Evolutionary conservation across 2,888 invertebrate genomes (phyloP).

Genomic region (Bugula neritina): DNA sequence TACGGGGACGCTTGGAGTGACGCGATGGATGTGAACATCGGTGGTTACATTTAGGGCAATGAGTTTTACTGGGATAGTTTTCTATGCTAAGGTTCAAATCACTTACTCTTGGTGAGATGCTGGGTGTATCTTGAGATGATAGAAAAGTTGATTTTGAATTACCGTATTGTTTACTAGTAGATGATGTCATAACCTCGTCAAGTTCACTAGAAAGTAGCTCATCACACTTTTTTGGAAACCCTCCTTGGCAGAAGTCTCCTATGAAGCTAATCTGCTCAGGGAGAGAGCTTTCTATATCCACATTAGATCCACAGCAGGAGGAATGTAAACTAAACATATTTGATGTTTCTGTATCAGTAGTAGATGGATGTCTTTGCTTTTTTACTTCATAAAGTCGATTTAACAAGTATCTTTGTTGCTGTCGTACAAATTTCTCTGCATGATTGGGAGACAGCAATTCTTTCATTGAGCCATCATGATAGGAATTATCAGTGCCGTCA

Average conservation of each 20-base stretch:
- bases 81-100: background rate
- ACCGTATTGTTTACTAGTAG: background rate
- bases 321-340: background rate
- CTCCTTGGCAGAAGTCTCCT: conserved; percentile 13
- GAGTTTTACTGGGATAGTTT: background rate
- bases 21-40: background rate
- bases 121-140: background rate
- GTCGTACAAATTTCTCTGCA: background rate
- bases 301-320: background rate
- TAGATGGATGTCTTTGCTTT: conserved; percentile 19
- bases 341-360: background rate
- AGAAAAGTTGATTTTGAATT: conserved; percentile 23
- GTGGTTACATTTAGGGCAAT: background rate
- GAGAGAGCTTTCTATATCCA: conserved; percentile 19
- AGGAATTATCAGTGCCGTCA: background rate
- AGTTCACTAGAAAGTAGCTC: background rate
- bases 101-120: conserved; percentile 24
- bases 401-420: background rate
- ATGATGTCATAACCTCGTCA: background rate
- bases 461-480: background rate
- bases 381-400: conserved; percentile 9
- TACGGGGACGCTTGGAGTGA: background rate
- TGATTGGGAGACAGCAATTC: conserved; percentile 10
- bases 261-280: conserved; percentile 6
- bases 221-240: background rate